phyloP scores from a whole-genome alignment of 2,888 invertebrate species.

The Bursaphelenchus okinawaensis region DNA sequence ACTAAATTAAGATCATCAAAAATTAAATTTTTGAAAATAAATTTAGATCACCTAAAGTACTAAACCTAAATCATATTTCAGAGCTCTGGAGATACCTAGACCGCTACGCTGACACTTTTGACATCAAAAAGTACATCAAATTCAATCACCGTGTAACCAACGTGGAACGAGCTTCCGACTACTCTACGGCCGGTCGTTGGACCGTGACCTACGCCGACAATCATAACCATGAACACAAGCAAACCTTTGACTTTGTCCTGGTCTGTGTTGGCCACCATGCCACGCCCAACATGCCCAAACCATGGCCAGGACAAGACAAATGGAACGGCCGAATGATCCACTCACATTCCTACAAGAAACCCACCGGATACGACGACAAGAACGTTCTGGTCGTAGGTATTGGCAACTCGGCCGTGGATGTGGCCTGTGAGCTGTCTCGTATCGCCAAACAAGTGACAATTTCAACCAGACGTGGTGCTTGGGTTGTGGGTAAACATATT shows the following conservation, averaged over 20 bases:
- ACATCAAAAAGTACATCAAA: constrained; percentile 38
- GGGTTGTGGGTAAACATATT: constrained; percentile 60
- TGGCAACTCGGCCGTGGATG: constrained; percentile 61
- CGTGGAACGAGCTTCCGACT: constrained; percentile 50
- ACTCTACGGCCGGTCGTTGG: constrained; percentile 57
- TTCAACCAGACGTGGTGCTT: constrained; percentile 61
- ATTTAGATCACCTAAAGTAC: too few relatives aligned
- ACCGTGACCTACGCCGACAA: constrained; percentile 36
- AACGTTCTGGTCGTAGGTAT: constrained; percentile 60
- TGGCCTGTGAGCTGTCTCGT: constrained; percentile 58
- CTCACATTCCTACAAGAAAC: constrained; percentile 49
- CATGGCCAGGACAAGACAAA: constrained; percentile 39
- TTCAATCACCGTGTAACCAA: constrained; percentile 42
- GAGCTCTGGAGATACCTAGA: constrained; percentile 39
- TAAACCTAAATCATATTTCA: background rate
- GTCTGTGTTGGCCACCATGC: constrained; percentile 62
- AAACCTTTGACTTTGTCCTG: constrained; percentile 60
- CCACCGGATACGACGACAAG: constrained; percentile 54
- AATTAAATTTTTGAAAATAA: too few relatives aligned
- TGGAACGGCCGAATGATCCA: constrained; percentile 51
- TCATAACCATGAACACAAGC: constrained; percentile 18
- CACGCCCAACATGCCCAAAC: constrained; percentile 58
- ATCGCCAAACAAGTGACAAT: constrained; percentile 58
- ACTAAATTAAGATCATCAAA: too few relatives aligned
- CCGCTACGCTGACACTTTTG: constrained; percentile 44